Conservation (phyloP, 2,113 vertebrate species). For the Daboia siamensis region DNA sequence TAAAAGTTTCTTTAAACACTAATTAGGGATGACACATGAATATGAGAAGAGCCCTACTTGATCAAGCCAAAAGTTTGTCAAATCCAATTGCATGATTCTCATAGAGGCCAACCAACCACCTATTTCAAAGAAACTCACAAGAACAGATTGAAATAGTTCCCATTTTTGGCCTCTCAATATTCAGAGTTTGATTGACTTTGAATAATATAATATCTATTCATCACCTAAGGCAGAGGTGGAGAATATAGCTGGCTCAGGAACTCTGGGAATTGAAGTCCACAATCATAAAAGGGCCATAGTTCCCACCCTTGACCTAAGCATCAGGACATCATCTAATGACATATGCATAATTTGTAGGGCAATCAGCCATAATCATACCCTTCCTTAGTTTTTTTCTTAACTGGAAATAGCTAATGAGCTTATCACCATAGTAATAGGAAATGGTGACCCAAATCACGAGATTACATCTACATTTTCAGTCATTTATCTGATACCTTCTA, state of each 20-base stretch:
- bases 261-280: background rate
- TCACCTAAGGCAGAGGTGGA: background rate
- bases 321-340: background rate
- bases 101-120: background rate
- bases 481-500: background rate
- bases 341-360: background rate
- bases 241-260: background rate
- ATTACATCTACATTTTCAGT: background rate
- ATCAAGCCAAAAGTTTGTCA: background rate
- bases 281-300: background rate
- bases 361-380: background rate
- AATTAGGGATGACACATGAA: background rate
- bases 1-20: background rate
- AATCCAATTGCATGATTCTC: background rate
- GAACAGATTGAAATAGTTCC: background rate
- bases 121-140: background rate
- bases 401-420: background rate
- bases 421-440: background rate
- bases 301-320: background rate
- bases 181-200: background rate
- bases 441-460: background rate
- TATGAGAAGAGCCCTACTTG: background rate
- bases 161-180: background rate
- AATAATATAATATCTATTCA: background rate
- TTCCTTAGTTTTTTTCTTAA: background rate